Evolutionary conservation across 2,888 invertebrate genomes (phyloP), one percentile per base, ranked within the genome.

Genomic region (Anticlea derivata): DNA sequence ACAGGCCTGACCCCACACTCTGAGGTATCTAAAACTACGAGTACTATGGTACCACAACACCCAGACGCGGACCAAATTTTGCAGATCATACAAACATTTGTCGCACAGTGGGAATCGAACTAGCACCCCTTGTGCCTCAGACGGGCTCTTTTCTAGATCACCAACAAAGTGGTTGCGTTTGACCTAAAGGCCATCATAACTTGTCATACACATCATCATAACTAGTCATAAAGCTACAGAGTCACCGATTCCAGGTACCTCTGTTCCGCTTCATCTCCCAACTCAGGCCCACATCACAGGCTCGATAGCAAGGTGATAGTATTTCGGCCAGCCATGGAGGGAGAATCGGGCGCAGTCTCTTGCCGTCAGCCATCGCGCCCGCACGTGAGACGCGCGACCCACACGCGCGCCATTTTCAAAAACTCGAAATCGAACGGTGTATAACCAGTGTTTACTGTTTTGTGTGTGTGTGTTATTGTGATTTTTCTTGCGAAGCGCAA

Each of bases 221-320:
- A n/a, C n/a, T n/a, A n/a, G n/a, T n/a, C n/a, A n/a, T n/a, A n/a
- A n/a, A 17, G 4, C 17, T 17, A 17, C 2, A 3, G 2, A 17
- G 17, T 17, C 6, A 20, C n/a, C n/a, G 23, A 34, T 39, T 12
- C 35, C 10, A 6, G 17, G 24, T 35, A 17, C 2, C 8, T n/a
- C 1, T 7, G 30, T 43, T 47, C 60, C 85, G 86, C 85, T 67
- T 45, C 57, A 64, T 72, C 79, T 73, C 58, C 55, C 62, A 61
- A 43, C 70, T 65, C 70, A 58, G 40, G 56, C 62, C 70, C 64
- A 65, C 75, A 78, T 78, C 76, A 70, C 66, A 65, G 74, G 78
- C 75, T 80, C 85, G 83, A 85, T 83, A 83, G 83, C 86, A 86
- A 86, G 86, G 86, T 86, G 86, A 88, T 86, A 85, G 81, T 80